Evolutionary conservation across 2,113 vertebrate genomes (phyloP).

Genomic region (Hystrix cristata): DNA sequence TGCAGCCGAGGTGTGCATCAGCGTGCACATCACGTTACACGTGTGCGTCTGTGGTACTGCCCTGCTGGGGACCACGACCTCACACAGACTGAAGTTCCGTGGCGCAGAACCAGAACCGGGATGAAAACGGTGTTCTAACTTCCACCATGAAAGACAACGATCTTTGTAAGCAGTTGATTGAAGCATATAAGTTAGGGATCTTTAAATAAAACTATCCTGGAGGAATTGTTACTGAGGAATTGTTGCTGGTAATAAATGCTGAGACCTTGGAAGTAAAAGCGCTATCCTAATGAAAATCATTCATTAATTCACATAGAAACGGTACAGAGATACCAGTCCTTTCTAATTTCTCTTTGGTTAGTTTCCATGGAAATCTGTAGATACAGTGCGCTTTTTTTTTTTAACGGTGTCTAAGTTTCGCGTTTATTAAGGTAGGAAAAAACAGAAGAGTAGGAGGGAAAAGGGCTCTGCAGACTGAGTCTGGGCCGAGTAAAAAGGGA

Average conservation of each 20-base stretch:
- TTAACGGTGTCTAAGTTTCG: neutral
- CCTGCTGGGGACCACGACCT: neutral
- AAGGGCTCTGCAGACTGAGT: neutral
- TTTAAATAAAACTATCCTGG: slow-evolving; percentile 33
- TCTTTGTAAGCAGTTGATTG: slow-evolving; percentile 22
- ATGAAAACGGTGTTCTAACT: slow-evolving; percentile 3
- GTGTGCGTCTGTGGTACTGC: neutral
- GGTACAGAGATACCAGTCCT: neutral
- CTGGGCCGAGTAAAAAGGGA: neutral
- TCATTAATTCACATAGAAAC: neutral
- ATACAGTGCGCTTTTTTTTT: neutral
- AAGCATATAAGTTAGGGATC: neutral
- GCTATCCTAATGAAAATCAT: slow-evolving; percentile 15
- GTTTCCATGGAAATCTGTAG: slow-evolving; percentile 54
- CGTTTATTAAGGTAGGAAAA: neutral
- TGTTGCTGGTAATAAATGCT: slow-evolving; percentile 1
- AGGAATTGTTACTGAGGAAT: neutral
- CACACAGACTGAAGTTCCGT: neutral
- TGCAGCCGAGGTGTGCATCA: neutral
- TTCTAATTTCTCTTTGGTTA: slow-evolving; percentile 8
- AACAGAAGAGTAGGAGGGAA: neutral
- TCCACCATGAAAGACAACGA: neutral
- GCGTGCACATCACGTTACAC: neutral
- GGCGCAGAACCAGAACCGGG: neutral
- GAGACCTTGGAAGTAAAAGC: neutral